phyloP scores from a whole-genome alignment of 2,888 invertebrate genomes.

The Hypercompe scribonia region DNA sequence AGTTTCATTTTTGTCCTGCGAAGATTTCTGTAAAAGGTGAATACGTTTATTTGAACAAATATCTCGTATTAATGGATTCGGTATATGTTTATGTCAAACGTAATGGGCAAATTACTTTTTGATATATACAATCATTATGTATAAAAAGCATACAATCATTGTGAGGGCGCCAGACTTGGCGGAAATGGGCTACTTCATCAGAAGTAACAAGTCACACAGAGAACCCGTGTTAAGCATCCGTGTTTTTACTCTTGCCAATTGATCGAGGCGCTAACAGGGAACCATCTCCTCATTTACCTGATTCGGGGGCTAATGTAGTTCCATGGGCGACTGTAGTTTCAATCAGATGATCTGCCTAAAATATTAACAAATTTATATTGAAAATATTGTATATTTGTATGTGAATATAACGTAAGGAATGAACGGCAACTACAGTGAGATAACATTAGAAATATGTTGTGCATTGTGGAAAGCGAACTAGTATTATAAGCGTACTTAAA shows the following conservation, averaged over 20 bases:
- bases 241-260: no score
- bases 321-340: no score
- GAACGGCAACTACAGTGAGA: conserved; percentile 29
- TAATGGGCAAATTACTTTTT: background rate
- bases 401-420: conserved; percentile 12
- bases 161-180: no score
- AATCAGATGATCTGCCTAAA: no score
- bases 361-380: background rate
- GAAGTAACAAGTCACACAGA: no score
- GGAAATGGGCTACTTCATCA: no score
- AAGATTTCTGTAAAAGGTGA: background rate
- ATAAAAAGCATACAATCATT: background rate
- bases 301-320: no score
- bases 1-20: conserved; percentile 21
- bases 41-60: background rate
- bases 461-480: conserved; percentile 47
- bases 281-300: no score
- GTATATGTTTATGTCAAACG: no score
- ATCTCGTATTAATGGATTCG: background rate
- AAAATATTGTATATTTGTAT: background rate
- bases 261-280: no score
- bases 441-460: conserved; percentile 45
- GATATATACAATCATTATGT: background rate
- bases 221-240: no score
- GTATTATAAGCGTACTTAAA: conserved; percentile 48